phyloP scores from a whole-genome alignment of 2,113 vertebrate species.

The Channa maculata region DNA sequence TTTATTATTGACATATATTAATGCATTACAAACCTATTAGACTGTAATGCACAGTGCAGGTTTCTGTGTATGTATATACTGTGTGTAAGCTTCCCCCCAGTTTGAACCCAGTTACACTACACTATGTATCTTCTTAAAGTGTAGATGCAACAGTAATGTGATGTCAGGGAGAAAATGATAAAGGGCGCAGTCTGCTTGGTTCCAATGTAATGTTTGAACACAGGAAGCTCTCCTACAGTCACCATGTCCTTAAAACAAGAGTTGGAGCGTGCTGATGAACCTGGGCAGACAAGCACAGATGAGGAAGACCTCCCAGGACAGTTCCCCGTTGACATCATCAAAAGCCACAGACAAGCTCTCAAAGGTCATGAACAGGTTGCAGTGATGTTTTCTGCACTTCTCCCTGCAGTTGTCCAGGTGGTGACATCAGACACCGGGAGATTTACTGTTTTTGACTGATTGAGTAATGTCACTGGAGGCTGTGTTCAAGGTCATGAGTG shows the following conservation, averaged over 20 bases:
- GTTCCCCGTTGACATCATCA: constrained; percentile 53
- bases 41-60: too few species aligned
- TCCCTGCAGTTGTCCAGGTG: constrained; percentile 28
- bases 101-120: constrained; percentile 36
- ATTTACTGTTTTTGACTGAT: constrained; percentile 35
- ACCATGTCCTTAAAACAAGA: constrained; percentile 26
- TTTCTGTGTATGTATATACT: too few species aligned
- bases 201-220: constrained; percentile 17
- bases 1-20: too few species aligned
- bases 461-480: constrained; percentile 29
- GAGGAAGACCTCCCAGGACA: constrained; percentile 61
- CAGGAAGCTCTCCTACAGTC: constrained; percentile 20
- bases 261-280: constrained; percentile 49
- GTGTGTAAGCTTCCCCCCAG: neutral
- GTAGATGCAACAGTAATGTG: constrained; percentile 49
- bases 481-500: constrained; percentile 8
- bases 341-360: constrained; percentile 53
- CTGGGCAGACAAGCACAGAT: constrained; percentile 36
- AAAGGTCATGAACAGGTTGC: constrained; percentile 56
- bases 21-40: too few species aligned
- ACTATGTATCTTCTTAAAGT: constrained; percentile 20
- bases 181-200: neutral
- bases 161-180: constrained; percentile 3
- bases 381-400: constrained; percentile 37
- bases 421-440: constrained; percentile 16